Evolutionary conservation across 2,888 invertebrate species (phyloP).

Genomic region (Dryococelus australis): DNA sequence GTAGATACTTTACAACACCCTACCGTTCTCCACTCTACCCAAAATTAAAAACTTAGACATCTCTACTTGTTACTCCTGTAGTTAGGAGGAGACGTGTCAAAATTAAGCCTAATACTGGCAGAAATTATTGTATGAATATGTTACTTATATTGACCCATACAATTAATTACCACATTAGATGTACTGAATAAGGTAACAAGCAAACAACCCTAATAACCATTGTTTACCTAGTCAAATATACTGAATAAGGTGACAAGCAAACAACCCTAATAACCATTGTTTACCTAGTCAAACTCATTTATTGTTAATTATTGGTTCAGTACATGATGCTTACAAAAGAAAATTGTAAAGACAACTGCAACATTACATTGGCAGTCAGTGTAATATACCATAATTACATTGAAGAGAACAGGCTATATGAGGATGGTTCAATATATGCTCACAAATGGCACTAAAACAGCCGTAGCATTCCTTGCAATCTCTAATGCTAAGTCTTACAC

Average conservation of each 20-base stretch:
- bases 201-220: no score
- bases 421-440: constrained; percentile 42
- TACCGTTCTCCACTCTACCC: no score
- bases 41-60: no score
- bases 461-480: constrained; percentile 42
- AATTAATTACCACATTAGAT: no score
- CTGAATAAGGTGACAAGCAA: neutral
- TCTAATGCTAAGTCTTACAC: constrained; percentile 33
- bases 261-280: constrained; percentile 12
- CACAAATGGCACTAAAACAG: constrained; percentile 44
- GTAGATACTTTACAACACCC: no score
- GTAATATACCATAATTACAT: constrained; percentile 43
- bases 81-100: no score
- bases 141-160: no score
- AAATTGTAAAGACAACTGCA: constrained; percentile 46
- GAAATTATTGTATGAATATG: no score
- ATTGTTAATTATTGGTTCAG: constrained; percentile 47
- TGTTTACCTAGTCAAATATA: no score
- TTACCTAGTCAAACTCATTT: constrained; percentile 46
- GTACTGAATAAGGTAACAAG: neutral
- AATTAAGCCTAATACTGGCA: no score
- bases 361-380: constrained; percentile 45
- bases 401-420: constrained; percentile 43
- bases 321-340: constrained; percentile 47
- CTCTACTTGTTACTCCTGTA: no score